Conservation (phyloP, 2,797 vertebrate genomes). For the Esox masquinongy region DNA sequence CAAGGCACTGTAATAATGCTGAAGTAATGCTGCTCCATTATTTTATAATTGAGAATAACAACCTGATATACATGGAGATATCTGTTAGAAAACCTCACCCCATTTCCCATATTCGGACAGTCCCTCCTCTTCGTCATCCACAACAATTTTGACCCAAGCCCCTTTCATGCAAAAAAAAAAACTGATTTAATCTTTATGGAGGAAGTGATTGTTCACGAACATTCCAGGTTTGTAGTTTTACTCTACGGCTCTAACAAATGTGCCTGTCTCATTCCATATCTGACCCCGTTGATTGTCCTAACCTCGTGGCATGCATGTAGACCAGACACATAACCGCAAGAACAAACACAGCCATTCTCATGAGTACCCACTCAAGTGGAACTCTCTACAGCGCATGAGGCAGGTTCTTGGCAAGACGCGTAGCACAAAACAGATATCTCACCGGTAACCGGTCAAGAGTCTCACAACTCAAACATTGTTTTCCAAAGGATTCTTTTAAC, state of each 20-base stretch:
- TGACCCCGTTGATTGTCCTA: background rate
- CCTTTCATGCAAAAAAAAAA: slow-evolving; percentile 37
- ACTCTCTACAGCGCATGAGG: slow-evolving; percentile 25
- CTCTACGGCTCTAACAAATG: background rate
- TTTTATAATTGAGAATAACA: background rate
- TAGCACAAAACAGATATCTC: slow-evolving; percentile 35
- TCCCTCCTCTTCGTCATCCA: slow-evolving; percentile 22
- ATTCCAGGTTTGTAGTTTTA: background rate
- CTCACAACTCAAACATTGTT: slow-evolving; percentile 52
- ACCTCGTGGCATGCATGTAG: background rate
- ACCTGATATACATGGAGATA: background rate
- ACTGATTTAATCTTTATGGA: slow-evolving; percentile 35
- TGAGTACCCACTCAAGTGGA: slow-evolving; percentile 10
- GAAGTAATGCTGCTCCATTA: too few relatives aligned
- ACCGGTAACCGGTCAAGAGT: slow-evolving; percentile 43
- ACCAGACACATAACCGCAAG: background rate
- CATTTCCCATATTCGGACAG: background rate
- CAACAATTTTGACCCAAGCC: slow-evolving; percentile 25
- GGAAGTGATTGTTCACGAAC: slow-evolving; percentile 14
- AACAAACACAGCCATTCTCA: slow-evolving; percentile 23
- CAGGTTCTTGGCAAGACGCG: slow-evolving; percentile 19
- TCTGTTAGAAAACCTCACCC: background rate
- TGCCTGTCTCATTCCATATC: background rate
- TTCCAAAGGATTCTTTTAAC: slow-evolving; percentile 34
- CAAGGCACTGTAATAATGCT: too few relatives aligned